Percentiles rank a stretch among this genome's conserved stretches.
These are phyloP conservation scores for Callipepla californica DNA, from an alignment of 2,113 vertebrate genomes.

Conservation along the genomic window DNA sequence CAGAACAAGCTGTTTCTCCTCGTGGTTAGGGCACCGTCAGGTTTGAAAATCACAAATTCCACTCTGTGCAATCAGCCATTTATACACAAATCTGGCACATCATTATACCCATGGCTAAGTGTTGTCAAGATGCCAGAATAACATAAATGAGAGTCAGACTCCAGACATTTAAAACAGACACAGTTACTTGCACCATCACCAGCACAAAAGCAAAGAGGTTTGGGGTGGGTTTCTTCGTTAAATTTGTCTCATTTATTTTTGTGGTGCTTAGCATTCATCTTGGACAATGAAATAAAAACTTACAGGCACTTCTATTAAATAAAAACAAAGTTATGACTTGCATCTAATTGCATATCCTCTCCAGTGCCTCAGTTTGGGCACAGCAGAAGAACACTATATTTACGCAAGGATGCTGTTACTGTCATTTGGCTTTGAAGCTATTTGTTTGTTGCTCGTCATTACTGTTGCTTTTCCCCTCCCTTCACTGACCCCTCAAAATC, in stretches of 20 bases:
- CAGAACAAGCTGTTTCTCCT: not conserved
- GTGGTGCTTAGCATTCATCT: not conserved
- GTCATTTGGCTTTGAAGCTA: not conserved
- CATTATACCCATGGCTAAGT: not conserved
- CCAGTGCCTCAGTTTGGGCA: not conserved
- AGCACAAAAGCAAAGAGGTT: not conserved
- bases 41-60: not conserved
- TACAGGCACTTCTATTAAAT: not conserved
- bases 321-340: not conserved
- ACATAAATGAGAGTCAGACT: not conserved
- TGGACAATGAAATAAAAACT: not conserved
- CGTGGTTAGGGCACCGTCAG: not conserved
- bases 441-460: not conserved
- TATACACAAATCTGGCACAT: not conserved
- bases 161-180: not conserved
- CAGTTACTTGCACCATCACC: not conserved
- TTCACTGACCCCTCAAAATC: not conserved
- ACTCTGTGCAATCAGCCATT: not conserved
- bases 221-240: not conserved
- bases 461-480: not conserved
- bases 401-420: not conserved
- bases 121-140: not conserved
- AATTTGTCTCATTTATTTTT: not conserved
- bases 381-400: not conserved
- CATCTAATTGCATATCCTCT: not conserved